Conservation (phyloP, 2,113 vertebrate genomes). For the cattle (Bos taurus) region ARS-UCD2.0 NC_037331.1:1809501-1810000, state of each 20-base stretch:
- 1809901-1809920: not conserved
- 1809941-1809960: not conserved
- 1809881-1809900: not conserved
- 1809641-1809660: not conserved
- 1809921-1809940: not conserved
- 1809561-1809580: not conserved
- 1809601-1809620: not conserved
- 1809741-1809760: not conserved
- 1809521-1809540: not conserved
- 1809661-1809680: rapidly evolving
- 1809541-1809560: too few relatives aligned
- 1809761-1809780: not conserved
- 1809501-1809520: not conserved
- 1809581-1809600: not conserved
- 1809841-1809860: not conserved
- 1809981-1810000: not conserved
- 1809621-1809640: too few relatives aligned
- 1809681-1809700: not conserved
- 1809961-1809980: not conserved
- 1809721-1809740: rapidly evolving
- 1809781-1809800: not conserved
- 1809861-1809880: not conserved
- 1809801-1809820: not conserved
- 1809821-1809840: not conserved
- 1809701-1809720: not conserved